phyloP scores from a whole-genome alignment of 2,797 vertebrate genomes.

The Propithecus perrieri region DNA sequence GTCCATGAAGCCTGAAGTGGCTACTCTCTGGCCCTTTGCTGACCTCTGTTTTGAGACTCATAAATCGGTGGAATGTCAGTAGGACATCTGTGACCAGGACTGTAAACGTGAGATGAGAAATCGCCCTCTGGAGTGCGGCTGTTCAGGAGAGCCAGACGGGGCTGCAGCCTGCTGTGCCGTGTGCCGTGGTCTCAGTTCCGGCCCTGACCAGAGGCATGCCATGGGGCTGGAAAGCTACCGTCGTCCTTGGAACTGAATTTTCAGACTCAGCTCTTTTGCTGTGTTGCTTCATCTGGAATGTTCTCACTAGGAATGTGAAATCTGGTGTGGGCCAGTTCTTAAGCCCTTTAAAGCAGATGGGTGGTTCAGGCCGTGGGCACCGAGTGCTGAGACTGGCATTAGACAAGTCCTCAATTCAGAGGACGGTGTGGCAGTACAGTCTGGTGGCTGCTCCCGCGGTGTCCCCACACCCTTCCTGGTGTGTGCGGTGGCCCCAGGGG shows the following conservation, averaged over 20 bases:
- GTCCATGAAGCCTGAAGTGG: neutral
- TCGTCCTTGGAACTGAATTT: neutral
- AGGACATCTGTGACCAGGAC: neutral
- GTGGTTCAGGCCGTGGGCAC: neutral
- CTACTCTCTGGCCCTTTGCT: neutral
- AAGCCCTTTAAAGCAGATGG: slow-evolving; percentile 36
- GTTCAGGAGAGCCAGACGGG: neutral
- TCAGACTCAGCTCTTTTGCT: neutral
- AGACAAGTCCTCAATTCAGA: neutral
- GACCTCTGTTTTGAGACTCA: too few relatives aligned
- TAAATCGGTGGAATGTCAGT: neutral
- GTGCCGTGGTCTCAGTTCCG: neutral
- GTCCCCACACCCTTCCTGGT: neutral
- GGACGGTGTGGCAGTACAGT: neutral
- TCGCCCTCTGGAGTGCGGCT: neutral
- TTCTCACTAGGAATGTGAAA: slow-evolving; percentile 24
- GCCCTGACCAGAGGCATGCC: neutral
- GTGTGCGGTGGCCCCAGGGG: neutral
- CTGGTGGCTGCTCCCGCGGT: neutral
- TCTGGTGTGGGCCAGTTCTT: neutral
- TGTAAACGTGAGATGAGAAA: neutral
- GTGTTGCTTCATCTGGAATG: slow-evolving; percentile 9
- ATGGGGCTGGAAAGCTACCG: neutral
- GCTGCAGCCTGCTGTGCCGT: neutral
- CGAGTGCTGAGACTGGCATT: neutral